Evolutionary conservation across 2,888 invertebrate species (phyloP), one percentile per base, ranked within the genome.

Genomic region (Acholoe squamosa): DNA sequence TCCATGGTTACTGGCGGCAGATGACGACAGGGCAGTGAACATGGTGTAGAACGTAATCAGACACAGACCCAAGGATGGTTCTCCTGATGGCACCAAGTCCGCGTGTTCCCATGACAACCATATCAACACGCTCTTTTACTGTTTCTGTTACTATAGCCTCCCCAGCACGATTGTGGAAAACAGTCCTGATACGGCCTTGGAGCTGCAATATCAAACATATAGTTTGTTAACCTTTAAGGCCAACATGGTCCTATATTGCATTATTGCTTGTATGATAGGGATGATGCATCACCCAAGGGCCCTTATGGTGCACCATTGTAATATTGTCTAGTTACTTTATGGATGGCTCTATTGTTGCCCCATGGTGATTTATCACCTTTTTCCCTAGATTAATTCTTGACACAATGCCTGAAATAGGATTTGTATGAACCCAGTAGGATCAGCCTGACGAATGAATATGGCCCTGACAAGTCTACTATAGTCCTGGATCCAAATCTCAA

Each of bases 91-190:
- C 22, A 1, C 84, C 84, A 0, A 84, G 84, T 3, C 84, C 84
- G 19, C 84, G 84, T 25, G 84, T 84, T n/a, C 84, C 84, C 84
- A 84, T 84, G 22, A 84, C 84, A 3, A 84, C 84, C 84, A 84
- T 84, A 25, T 31, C 28, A 14, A 25, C 84, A 22, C 43, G 22
- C 43, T 84, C 84, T 43, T 84, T 84, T 0, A 19, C 51, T 22
- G 84, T 43, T 25, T 84, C 84, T 34, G 28, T 43, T 5, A 84
- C 84, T 16, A 84, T 84, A 3, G 51, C 51, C 84, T 84, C 84
- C 16, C 84, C 84, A 16, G 84, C 43, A 3, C 84, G 84, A 3
- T 12, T 34, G 33, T 51, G 33, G 84, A 84, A 84, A 43, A 84
- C 43, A 5, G 84, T 84, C 43, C 33, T 84, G 51, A 84, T 84